Percentiles rank a stretch among this genome's conserved stretches.
These are phyloP conservation scores for Coboldia fuscipes DNA, from an alignment of 1,140 invertebrate genomes.

Conservation along the genomic window DNA sequence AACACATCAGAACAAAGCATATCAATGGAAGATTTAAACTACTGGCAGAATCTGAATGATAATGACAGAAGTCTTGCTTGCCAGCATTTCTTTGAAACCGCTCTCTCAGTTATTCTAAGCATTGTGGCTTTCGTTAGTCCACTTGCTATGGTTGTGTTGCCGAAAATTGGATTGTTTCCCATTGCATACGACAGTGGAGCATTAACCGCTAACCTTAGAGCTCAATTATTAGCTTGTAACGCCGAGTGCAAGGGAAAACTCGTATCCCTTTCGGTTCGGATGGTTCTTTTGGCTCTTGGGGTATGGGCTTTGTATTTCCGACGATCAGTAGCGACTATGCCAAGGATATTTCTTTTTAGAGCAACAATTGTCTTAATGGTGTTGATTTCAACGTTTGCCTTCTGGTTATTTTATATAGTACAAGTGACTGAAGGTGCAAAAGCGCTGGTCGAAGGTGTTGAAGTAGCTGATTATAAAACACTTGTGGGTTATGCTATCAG, in stretches of 20 bases:
- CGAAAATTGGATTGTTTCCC: slow-evolving; percentile 65
- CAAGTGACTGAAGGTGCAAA: slow-evolving; percentile 63
- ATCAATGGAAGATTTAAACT: slow-evolving; percentile 74
- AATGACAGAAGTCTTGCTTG: slow-evolving; percentile 49
- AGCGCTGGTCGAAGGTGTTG: slow-evolving; percentile 51
- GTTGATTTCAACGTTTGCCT: slow-evolving; percentile 83
- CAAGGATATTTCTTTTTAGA: slow-evolving; percentile 79
- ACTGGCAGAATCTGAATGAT: slow-evolving; percentile 54
- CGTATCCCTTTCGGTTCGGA: slow-evolving; percentile 77
- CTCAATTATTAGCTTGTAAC: slow-evolving; percentile 41
- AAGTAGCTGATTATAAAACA: slow-evolving; percentile 57
- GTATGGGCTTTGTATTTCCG: slow-evolving; percentile 76
- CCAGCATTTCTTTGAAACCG: slow-evolving; percentile 55
- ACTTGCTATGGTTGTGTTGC: slow-evolving; percentile 81
- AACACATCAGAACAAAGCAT: slow-evolving; percentile 89
- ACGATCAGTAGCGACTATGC: slow-evolving; percentile 64
- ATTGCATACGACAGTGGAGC: slow-evolving; percentile 23
- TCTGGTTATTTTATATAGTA: slow-evolving; percentile 94
- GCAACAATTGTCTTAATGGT: slow-evolving; percentile 71
- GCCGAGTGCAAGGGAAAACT: slow-evolving; percentile 65
- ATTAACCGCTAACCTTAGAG: slow-evolving; percentile 28
- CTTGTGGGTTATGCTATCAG: slow-evolving; percentile 79
- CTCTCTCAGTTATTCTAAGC: slow-evolving; percentile 53
- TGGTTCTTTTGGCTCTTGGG: slow-evolving; percentile 74
- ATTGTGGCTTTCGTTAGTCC: slow-evolving; percentile 76